Percentiles rank a stretch among this genome's conserved stretches.
These are phyloP conservation scores for Spea multiplicata DNA, from an alignment of 2,113 vertebrate species.

Conservation along the genomic window DNA sequence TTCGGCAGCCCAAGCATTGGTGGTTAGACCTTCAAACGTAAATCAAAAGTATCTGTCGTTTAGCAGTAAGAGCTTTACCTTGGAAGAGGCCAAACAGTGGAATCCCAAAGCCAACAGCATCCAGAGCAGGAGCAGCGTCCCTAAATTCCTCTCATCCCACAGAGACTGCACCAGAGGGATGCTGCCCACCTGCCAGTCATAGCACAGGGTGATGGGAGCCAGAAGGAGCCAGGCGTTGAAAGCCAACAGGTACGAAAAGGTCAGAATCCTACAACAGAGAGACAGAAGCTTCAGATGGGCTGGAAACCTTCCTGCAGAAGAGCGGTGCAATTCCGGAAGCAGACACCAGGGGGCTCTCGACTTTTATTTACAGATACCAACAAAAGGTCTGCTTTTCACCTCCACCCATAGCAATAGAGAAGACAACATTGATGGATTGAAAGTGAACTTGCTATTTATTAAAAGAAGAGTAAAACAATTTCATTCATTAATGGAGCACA, in stretches of 20 bases:
- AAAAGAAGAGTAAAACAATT: too few species aligned
- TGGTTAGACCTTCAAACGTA: too few species aligned
- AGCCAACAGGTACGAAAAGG: constrained; percentile 89
- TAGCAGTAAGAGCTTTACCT: constrained; percentile 66
- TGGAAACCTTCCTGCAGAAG: background rate
- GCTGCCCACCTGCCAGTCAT: constrained; percentile 98
- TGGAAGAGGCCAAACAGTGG: constrained; percentile 74
- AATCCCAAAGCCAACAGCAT: constrained; percentile 72
- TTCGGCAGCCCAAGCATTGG: too few species aligned
- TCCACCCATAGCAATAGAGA: too few species aligned
- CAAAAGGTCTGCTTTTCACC: too few species aligned
- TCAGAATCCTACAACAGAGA: constrained; percentile 77
- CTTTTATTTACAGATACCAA: too few species aligned
- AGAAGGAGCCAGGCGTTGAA: constrained; percentile 92
- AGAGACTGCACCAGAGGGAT: constrained; percentile 88
- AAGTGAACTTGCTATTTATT: too few species aligned
- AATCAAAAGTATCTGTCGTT: too few species aligned
- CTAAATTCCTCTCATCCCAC: constrained; percentile 79
- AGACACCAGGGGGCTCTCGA: too few species aligned
- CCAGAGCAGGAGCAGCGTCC: constrained; percentile 71
- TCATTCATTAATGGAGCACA: too few species aligned
- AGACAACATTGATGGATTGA: too few species aligned
- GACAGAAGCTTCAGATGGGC: background rate
- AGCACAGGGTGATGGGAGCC: constrained; percentile 86
- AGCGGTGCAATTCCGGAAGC: too few species aligned